Evolutionary conservation across 2,797 vertebrate species (phyloP), one percentile per base, ranked within the genome.

Genomic region (Fistularia tabacaria): DNA sequence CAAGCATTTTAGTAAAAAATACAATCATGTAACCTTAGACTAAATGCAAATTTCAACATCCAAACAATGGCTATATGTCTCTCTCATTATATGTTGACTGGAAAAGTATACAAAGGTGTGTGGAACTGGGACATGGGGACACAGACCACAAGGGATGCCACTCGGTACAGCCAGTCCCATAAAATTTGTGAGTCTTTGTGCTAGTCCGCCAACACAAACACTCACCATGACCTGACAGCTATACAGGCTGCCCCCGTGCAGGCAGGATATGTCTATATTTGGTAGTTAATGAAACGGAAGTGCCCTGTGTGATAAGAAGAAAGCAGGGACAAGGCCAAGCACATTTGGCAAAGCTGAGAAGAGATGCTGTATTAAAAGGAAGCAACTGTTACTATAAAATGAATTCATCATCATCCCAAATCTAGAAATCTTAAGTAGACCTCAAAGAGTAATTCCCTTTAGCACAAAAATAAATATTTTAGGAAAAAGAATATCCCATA

Each of bases 251-350:
- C 58, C 59, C 71, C 60, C 13, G 39, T 37, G 54, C 73, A 54
- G 48, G 56, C 73, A 80, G 86, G 86, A 89, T 76, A 53, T 57
- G 61, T 14, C 89, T 80, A 78, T 81, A 86, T 88, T 82, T 86
- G 85, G 87, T 64, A 37, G 15, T 58, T 53, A 0, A 10, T 11
- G 36, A 54, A 58, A 45, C 58, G 69, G 80, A 80, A 67, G 73
- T 58, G 13, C 9, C 13, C 38, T 36, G 51, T 43, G 59, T 67
- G 54, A 63, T 46, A 52, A 12, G 12, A 53, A 25, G 40, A 52
- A 44, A 53, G 55, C n/a, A 49, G 53, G 71, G 2, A 57, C 73
- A 76, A 74, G 63, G 71, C 62, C 59, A 39, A 38, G 43, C 54
- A 49, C 10, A 50, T 38, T 1, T 38, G 6, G 47, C 51, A 47